A percentile compares a stretch with the other conserved stretches of the same genome.
Evolutionary conservation across 35 echinoderm and acorn worm genomes (phyloP).

Genomic region (Lytechinus pictus): DNA sequence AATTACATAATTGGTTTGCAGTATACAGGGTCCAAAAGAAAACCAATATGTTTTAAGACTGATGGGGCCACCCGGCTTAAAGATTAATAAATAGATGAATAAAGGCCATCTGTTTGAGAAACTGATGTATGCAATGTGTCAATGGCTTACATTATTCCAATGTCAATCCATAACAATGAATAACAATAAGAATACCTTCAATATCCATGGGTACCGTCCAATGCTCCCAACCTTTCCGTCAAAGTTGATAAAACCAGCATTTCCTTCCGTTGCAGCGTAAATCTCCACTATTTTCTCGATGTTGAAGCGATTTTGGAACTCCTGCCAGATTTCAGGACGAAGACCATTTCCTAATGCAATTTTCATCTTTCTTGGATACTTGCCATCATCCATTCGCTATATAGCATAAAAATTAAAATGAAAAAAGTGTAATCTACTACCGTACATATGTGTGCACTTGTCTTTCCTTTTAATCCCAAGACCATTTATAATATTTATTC

Average conservation of each 20-base stretch:
- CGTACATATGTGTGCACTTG: not conserved
- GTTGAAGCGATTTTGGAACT: constrained; percentile 86
- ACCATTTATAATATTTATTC: no score
- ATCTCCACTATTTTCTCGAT: constrained; percentile 81
- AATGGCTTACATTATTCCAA: no score
- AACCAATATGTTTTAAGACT: no score
- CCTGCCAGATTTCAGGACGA: constrained; percentile 74
- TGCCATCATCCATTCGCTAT: constrained; percentile 63
- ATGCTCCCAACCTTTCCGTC: constrained; percentile 82
- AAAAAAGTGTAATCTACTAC: not conserved
- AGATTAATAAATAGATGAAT: no score
- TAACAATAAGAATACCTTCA: constrained; percentile 68
- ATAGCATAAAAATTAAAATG: not conserved
- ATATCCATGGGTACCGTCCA: constrained; percentile 70
- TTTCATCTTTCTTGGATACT: constrained; percentile 61
- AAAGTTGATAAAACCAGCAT: constrained; percentile 68
- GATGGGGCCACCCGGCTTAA: no score
- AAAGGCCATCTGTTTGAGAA: no score
- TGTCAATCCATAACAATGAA: no score
- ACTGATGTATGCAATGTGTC: no score
- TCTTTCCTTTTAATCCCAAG: no score
- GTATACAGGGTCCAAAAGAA: no score
- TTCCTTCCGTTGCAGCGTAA: constrained; percentile 86
- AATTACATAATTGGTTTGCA: no score
- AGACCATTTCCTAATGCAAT: constrained; percentile 86